Conservation (phyloP, 1,140 invertebrate genomes). For the Hylaeus anthracinus region DNA sequence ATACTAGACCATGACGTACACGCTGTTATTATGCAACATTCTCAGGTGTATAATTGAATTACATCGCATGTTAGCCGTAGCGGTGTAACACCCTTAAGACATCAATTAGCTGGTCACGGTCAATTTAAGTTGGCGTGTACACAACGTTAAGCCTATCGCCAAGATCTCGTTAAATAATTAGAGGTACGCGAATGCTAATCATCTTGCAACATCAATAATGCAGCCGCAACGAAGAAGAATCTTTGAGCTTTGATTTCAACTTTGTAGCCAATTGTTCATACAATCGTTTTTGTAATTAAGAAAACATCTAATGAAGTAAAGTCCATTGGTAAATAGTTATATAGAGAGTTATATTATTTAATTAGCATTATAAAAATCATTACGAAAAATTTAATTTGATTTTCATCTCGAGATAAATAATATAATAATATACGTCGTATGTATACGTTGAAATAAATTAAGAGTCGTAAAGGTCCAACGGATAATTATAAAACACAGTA, state of each 20-base stretch:
- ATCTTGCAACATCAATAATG: too few relatives aligned
- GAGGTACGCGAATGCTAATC: neutral
- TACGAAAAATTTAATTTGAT: neutral
- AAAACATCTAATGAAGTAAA: too few relatives aligned
- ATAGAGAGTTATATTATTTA: too few relatives aligned
- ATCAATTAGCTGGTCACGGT: constrained; percentile 43
- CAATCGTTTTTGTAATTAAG: too few relatives aligned
- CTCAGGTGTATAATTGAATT: constrained; percentile 47
- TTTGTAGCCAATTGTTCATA: too few relatives aligned
- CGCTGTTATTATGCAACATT: constrained; percentile 32
- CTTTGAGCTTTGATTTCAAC: neutral
- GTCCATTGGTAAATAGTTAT: too few relatives aligned
- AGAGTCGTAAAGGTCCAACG: too few relatives aligned
- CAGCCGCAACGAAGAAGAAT: neutral
- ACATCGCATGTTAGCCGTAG: neutral
- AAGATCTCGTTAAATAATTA: neutral
- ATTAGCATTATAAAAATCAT: neutral
- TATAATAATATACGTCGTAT: too few relatives aligned
- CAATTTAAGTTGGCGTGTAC: neutral
- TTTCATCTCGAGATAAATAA: too few relatives aligned
- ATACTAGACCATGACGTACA: constrained; percentile 2
- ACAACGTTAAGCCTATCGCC: neutral
- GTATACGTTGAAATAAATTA: too few relatives aligned
- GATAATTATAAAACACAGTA: too few relatives aligned
- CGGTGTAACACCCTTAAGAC: constrained; percentile 23